A percentile compares a stretch with the other conserved stretches of the same genome.
Evolutionary conservation across 2,797 vertebrate species (phyloP).

Genomic region (Coluber constrictor): DNA sequence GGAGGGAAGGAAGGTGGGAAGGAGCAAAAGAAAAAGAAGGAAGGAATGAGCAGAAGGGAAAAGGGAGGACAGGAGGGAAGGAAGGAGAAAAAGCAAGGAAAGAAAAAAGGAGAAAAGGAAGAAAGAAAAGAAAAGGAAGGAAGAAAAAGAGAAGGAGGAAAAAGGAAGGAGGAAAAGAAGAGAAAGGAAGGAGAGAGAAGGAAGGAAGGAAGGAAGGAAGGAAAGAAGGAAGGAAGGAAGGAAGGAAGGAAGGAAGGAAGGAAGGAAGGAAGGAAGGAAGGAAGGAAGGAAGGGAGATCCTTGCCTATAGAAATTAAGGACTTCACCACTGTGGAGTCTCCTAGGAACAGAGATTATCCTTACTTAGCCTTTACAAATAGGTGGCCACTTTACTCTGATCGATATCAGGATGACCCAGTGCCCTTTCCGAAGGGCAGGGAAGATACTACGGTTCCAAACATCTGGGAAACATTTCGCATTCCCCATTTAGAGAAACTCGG

Average conservation of each 20-base stretch:
- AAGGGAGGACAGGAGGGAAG: too few species aligned
- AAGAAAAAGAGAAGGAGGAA: background rate
- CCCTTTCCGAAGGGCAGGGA: background rate
- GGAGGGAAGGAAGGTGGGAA: too few species aligned
- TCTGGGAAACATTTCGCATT: background rate
- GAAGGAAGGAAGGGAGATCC: background rate
- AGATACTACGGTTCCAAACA: background rate
- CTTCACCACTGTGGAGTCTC: background rate
- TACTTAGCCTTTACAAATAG: background rate
- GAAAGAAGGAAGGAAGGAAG: background rate
- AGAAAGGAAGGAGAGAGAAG: too few species aligned
- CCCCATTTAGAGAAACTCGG: background rate
- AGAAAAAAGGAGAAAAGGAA: too few species aligned
- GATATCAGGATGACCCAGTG: background rate
- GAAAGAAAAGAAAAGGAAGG: too few species aligned
- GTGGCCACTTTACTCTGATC: background rate
- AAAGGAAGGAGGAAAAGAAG: too few species aligned
- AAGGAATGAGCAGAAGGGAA: too few species aligned
- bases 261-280: background rate
- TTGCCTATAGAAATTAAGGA: background rate
- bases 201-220: too few species aligned
- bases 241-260: background rate
- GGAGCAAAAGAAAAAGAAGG: background rate
- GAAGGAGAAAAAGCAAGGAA: too few species aligned
- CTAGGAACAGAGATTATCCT: background rate